Conservation (phyloP, 1,140 invertebrate genomes). For the Calosoma granatense region DNA sequence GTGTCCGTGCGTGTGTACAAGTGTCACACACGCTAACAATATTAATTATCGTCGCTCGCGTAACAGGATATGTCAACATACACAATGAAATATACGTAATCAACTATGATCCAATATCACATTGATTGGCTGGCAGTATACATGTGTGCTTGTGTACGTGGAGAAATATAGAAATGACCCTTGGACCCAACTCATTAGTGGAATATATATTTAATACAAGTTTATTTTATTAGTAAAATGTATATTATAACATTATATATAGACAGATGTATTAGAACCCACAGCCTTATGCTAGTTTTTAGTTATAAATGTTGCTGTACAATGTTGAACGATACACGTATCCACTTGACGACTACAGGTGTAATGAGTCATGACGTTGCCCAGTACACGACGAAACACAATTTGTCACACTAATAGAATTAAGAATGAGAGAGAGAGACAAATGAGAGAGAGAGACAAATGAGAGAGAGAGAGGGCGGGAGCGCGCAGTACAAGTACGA, state of each 20-base stretch:
- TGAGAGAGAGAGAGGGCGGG: neutral
- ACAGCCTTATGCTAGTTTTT: no score
- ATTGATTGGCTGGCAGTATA: constrained; percentile 1
- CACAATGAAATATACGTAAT: neutral
- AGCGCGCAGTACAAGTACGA: neutral
- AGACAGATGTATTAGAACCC: no score
- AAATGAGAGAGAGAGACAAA: neutral
- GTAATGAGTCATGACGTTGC: neutral
- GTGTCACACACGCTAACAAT: constrained; percentile 2
- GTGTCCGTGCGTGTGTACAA: neutral
- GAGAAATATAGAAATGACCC: no score
- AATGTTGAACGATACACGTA: no score
- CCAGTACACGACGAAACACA: neutral
- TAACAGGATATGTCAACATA: constrained; percentile 4
- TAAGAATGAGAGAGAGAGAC: neutral
- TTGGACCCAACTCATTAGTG: no score
- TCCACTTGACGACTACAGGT: neutral
- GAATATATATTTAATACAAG: neutral
- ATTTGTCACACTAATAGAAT: constrained; percentile 6
- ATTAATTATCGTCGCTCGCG: constrained; percentile 4
- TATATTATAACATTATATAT: neutral
- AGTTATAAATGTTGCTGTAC: no score
- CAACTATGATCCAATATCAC: constrained; percentile 3
- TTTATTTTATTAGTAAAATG: neutral
- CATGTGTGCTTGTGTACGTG: no score